These are phyloP conservation scores for Patagioenas fasciata DNA, from an alignment of 2,113 vertebrate genomes.

Conservation along the genomic window DNA sequence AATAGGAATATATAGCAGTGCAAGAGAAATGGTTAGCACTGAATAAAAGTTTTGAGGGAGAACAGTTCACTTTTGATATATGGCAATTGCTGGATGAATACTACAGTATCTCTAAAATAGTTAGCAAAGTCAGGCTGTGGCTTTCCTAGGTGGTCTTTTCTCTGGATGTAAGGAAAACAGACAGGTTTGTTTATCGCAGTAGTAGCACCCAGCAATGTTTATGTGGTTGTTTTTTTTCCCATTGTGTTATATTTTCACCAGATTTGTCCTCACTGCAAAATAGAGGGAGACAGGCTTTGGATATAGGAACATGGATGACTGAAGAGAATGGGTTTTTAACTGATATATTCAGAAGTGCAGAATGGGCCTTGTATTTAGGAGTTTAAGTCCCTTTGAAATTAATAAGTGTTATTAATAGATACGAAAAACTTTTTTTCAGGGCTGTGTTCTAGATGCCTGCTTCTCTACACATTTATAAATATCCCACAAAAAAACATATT, in stretches of 20 bases:
- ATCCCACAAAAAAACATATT: not conserved
- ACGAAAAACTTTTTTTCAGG: not conserved
- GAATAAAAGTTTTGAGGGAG: not conserved
- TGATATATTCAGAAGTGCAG: not conserved
- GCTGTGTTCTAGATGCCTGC: not conserved
- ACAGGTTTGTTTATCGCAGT: not conserved
- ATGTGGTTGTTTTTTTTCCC: not conserved
- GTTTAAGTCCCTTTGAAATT: not conserved
- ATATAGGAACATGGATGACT: not conserved
- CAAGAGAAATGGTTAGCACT: not conserved
- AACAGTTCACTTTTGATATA: not conserved
- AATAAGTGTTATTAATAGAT: not conserved
- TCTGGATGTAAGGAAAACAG: not conserved
- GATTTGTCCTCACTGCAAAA: not conserved
- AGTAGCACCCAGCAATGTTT: not conserved
- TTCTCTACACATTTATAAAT: not conserved
- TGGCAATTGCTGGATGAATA: not conserved
- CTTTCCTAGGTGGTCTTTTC: not conserved
- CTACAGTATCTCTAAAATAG: not conserved
- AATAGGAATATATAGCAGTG: not conserved
- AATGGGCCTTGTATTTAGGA: not conserved
- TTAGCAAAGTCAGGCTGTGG: not conserved
- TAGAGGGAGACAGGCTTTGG: not conserved
- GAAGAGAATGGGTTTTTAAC: not conserved
- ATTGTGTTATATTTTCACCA: not conserved